Conservation (phyloP, 1,140 invertebrate species). For the Drosophila tristis region DNA sequence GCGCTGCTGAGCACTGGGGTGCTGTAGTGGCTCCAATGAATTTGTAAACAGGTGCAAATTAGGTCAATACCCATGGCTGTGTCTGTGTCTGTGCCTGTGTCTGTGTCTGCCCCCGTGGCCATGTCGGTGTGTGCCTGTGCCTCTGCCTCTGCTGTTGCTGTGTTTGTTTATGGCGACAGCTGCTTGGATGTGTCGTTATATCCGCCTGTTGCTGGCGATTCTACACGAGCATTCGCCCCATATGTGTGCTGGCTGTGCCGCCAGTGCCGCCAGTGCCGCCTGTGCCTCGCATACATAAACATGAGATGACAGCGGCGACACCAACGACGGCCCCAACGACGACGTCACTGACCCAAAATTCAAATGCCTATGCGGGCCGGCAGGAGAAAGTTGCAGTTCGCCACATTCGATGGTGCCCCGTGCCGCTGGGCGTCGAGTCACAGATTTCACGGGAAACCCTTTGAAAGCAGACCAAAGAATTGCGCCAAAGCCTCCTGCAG, state of each 20-base stretch:
- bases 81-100: conserved; percentile 14
- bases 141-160: background rate
- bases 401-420: too few species aligned
- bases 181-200: conserved; percentile 33
- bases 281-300: conserved; percentile 63
- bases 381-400: conserved; percentile 23
- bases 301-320: conserved; percentile 45
- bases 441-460: too few species aligned
- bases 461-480: too few species aligned
- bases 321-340: conserved; percentile 31
- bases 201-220: conserved; percentile 31
- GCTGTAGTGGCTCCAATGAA: conserved; percentile 59
- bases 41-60: conserved; percentile 81
- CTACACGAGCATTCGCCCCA: background rate
- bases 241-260: background rate
- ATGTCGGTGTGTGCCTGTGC: background rate
- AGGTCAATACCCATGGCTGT: conserved; percentile 71
- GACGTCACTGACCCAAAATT: conserved; percentile 79
- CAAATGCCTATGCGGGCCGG: conserved; percentile 73
- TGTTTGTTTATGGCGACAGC: conserved; percentile 51
- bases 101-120: conserved; percentile 10
- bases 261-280: background rate
- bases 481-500: too few species aligned
- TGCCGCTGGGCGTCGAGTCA: too few species aligned
- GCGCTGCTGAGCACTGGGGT: conserved; percentile 13